phyloP scores from a whole-genome alignment of 37 sponge, comb jelly and placozoan genomes.

The Spongilla lacustris region DNA sequence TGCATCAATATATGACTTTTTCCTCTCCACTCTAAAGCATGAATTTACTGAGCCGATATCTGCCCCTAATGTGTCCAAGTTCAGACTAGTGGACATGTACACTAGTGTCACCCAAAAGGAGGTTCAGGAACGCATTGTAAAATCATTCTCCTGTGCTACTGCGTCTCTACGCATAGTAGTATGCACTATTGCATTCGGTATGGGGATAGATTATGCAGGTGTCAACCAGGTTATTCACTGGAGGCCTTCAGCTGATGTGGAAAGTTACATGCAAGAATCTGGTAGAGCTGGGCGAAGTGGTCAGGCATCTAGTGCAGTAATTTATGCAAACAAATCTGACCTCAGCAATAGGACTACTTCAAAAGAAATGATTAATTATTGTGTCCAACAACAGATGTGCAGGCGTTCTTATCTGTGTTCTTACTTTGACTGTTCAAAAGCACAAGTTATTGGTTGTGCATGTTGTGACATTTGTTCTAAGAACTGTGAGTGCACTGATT shows the following conservation, averaged over 20 bases:
- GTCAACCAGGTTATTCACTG: conserved; percentile 9
- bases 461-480: conserved; percentile 18
- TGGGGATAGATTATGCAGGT: conserved; percentile 21
- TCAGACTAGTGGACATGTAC: conserved; percentile 3
- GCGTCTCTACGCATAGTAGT: not conserved
- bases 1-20: not conserved
- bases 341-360: not conserved
- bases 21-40: not conserved
- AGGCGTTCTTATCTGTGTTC: not conserved
- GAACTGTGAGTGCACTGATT: not conserved
- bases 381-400: not conserved
- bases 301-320: not conserved
- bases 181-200: conserved; percentile 20
- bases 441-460: not conserved
- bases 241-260: conserved; percentile 4
- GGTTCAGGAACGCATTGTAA: not conserved
- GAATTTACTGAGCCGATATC: not conserved
- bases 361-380: not conserved
- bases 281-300: conserved; percentile 17
- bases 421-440: not conserved
- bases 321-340: not conserved
- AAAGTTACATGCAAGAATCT: conserved; percentile 13
- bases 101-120: not conserved
- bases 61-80: not conserved
- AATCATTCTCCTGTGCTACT: not conserved